Evolutionary conservation across 2,888 invertebrate species (phyloP).

Genomic region (Luffia ferchaultella): DNA sequence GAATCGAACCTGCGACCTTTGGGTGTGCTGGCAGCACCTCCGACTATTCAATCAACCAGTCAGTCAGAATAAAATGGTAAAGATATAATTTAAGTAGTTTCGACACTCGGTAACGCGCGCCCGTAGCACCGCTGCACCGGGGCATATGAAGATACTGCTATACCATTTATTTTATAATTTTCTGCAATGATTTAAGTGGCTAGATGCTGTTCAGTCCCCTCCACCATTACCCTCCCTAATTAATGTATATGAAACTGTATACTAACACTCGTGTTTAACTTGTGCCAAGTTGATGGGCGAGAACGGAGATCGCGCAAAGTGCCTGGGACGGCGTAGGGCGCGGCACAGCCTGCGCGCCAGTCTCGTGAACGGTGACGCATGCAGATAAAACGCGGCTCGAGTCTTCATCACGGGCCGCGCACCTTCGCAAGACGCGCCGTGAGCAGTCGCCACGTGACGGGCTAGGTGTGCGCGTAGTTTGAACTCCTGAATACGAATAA

Average conservation of each 20-base stretch:
- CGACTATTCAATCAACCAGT: too few species aligned
- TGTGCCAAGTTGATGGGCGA: slow-evolving; percentile 79
- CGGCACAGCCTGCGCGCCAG: slow-evolving; percentile 88
- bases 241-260: slow-evolving; percentile 2
- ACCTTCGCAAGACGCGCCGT: slow-evolving; percentile 74
- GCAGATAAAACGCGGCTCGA: slow-evolving; percentile 93
- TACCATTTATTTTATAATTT: too few species aligned
- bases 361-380: slow-evolving; percentile 89
- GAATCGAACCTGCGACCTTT: too few species aligned
- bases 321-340: slow-evolving; percentile 80
- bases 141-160: too few species aligned
- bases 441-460: slow-evolving; percentile 92
- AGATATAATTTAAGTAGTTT: too few species aligned
- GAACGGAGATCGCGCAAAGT: slow-evolving; percentile 89
- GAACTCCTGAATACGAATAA: slow-evolving; percentile 71
- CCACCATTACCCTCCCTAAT: too few species aligned
- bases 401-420: slow-evolving; percentile 96
- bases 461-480: slow-evolving; percentile 94
- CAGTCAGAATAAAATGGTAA: too few species aligned
- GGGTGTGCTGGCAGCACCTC: too few species aligned
- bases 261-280: slow-evolving; percentile 88
- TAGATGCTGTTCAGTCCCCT: too few species aligned
- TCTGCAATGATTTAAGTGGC: too few species aligned
- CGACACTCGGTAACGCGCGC: too few species aligned
- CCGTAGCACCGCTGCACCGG: too few species aligned